Base-by-base conservation (phyloP, 1,140 invertebrate species). In the Leptopilina boulardi region DNA sequence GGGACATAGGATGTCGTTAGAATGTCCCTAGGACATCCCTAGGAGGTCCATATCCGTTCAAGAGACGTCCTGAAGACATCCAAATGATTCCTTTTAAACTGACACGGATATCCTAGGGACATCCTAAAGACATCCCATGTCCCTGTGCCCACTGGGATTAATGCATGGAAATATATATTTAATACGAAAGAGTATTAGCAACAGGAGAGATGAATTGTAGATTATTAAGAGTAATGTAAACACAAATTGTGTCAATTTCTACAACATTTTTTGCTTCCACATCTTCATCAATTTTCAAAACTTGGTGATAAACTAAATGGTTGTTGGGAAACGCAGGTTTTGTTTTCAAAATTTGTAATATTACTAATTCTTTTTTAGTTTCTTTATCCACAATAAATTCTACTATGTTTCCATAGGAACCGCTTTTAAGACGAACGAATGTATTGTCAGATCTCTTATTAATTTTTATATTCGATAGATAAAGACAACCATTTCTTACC, bases 401-500 rank as follows among this genome's bases (percentile, higher is more conserved):
- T 3, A 47, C 13, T 8, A 47, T n/a, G 15, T 15, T 47, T 2
- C 2, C 44, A n/a, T 47, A 47, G 2, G 44, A 47, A 8, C 44
- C 44, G 15, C 15, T 13, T 13, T 3, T 8, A 47, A 47, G 44
- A 3, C 5, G 6, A 9, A n/a, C 44, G 15, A 47, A 3, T 6
- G 15, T 47, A n/a, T 47, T 47, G 13, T 47, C 15, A 3, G 44
- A 47, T 9, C 44, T 4, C 13, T 47, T 47, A 47, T 13, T 47
- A 47, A 15, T 9, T n/a, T 47, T 47, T 47, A 8, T 15, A 9
- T 4, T 8, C 13, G 44, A n/a, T 47, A 9, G 5, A 15, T 9
- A 47, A 47, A 47, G 79, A n/a, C 80, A 34, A 0, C 71, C 77
- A 59, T 75, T 78, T 76, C 77, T 82, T 19, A 76, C 73, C 73